Evolutionary conservation across 2,797 vertebrate species (phyloP), one percentile per base, ranked within the genome.

Genomic region (Sebastes umbrosus): DNA sequence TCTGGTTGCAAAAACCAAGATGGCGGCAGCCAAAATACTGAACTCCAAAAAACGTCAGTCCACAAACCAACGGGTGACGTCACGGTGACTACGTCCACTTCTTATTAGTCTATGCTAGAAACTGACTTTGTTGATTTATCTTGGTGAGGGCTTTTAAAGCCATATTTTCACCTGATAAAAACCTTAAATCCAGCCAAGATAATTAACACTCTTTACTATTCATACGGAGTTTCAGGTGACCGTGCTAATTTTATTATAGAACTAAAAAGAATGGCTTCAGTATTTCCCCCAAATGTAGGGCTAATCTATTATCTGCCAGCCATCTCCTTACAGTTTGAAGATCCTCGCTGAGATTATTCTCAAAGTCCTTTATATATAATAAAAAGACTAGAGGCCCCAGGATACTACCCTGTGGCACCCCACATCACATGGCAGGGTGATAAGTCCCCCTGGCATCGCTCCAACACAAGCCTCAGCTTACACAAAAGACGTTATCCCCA

Each of bases 401-500:
- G 25, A 36, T 22, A 29, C 16, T 27, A 34, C n/a, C 66, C 43
- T 69, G 57, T 77, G 57, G 75, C 43, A 69, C 12, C 57, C 43
- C 57, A 54, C 16, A 62, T 69, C 57, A 24, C 57, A 69, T 69
- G 57, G 69, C 77, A 70, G 63, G 74, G 73, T 79, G 84, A 83
- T 86, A 90, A 87, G 77, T 90, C 62, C 73, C 73, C 22, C 32
- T 86, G 88, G 88, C 87, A 67, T 77, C n/a, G 68, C 8, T 84
- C 84, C 87, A 93, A 55, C 66, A 85, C 57, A 46, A 81, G 68
- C 75, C 74, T 75, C 65, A 67, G 75, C 71, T 84, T 77, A 88
- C 86, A 91, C 84, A 92, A 91, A 89, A 89, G 89, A 85, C 34
- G 11, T 64, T 66, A 68, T 73, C 31, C 69, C 77, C 10, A 5